Percentiles rank a stretch among this genome's conserved stretches.
phyloP scores from a whole-genome alignment of 2,113 vertebrate species.

The Dipodomys stephensi region DNA sequence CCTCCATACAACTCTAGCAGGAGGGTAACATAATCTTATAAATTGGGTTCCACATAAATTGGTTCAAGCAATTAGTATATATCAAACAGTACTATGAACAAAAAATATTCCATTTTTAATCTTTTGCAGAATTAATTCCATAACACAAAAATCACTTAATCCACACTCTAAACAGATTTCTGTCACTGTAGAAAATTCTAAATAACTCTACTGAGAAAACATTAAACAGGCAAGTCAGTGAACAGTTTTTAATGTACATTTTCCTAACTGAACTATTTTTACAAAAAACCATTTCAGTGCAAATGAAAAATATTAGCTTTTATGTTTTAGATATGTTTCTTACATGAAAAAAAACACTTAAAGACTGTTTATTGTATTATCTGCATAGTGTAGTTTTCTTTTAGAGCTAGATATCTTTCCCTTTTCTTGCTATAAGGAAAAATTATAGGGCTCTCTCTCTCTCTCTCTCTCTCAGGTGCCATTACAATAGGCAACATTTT shows the following conservation, averaged over 20 bases:
- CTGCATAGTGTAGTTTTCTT: conserved; percentile 78
- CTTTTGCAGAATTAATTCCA: conserved; percentile 47
- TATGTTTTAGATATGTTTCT: conserved; percentile 72
- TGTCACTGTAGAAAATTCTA: conserved; percentile 36
- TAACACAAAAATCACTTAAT: background rate
- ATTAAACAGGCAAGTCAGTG: background rate
- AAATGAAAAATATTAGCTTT: conserved; percentile 80
- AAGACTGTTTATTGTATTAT: conserved; percentile 72
- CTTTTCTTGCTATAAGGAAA: too few relatives aligned
- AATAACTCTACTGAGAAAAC: background rate
- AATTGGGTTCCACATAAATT: conserved; percentile 66
- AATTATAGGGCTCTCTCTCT: too few relatives aligned
- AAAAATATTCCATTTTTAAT: conserved; percentile 73
- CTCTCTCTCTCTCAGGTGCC: conserved; percentile 73
- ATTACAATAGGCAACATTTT: conserved; percentile 78
- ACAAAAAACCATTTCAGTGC: conserved; percentile 70
- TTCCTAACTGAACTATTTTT: conserved; percentile 74
- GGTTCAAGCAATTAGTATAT: conserved; percentile 59
- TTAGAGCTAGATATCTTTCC: conserved; percentile 64
- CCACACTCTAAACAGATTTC: conserved; percentile 19
- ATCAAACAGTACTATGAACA: conserved; percentile 65
- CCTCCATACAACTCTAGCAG: background rate
- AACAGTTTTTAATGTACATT: conserved; percentile 77
- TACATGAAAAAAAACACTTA: conserved; percentile 74
- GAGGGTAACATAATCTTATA: conserved; percentile 55